These are phyloP conservation scores for Pagetopsis macropterus DNA, from an alignment of 2,797 vertebrate genomes.

Conservation along the genomic window DNA sequence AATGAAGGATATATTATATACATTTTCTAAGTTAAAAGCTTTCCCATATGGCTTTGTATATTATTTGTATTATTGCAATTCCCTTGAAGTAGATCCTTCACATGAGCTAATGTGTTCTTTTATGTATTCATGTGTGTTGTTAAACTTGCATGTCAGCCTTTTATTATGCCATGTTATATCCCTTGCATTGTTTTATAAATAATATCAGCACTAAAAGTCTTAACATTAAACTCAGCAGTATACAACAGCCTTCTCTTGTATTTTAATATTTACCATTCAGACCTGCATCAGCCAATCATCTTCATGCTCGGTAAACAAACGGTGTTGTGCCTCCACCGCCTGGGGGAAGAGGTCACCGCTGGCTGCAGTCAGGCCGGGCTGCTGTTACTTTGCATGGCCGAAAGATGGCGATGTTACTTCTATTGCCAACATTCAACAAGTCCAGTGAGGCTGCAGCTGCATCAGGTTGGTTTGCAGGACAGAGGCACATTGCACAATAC, in stretches of 20 bases:
- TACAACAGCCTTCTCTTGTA: not conserved
- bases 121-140: not conserved
- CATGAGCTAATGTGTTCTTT: not conserved
- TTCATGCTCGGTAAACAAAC: not conserved
- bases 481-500: not conserved
- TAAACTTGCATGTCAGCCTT: not conserved
- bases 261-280: not conserved
- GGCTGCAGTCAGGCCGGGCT: not conserved
- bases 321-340: conserved; percentile 56
- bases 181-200: not conserved
- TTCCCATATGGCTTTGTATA: not conserved
- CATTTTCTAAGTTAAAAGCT: too few relatives aligned
- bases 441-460: conserved; percentile 1
- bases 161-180: not conserved
- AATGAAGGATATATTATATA: too few relatives aligned
- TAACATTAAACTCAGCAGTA: not conserved
- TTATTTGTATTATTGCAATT: not conserved
- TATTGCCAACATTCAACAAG: conserved; percentile 52
- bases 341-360: not conserved
- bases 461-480: not conserved
- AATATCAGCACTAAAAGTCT: not conserved
- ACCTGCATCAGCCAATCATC: not conserved
- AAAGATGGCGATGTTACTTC: conserved; percentile 56
- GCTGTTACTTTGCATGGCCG: not conserved
- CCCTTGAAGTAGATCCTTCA: not conserved